phyloP scores from a whole-genome alignment of 2,888 invertebrate species.

The Cheiracanthium punctorium region DNA sequence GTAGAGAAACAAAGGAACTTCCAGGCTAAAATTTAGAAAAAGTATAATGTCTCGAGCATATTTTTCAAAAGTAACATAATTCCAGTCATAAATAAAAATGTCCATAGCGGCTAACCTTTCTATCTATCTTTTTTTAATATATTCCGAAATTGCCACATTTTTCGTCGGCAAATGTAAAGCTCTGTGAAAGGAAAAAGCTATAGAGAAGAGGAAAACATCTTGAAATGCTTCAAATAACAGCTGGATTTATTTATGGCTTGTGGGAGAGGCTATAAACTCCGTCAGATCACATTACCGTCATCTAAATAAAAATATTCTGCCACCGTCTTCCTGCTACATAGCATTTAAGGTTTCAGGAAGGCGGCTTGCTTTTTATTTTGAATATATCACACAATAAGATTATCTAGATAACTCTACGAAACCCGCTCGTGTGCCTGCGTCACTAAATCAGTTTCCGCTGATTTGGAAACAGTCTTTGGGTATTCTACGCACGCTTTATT shows the following conservation, averaged over 20 bases:
- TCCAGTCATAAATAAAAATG: slow-evolving; percentile 51
- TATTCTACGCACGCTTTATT: slow-evolving; percentile 47
- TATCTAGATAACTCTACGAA: slow-evolving; percentile 30
- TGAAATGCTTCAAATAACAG: slow-evolving; percentile 62
- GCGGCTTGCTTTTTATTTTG: slow-evolving; percentile 48
- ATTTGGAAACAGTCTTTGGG: slow-evolving; percentile 33
- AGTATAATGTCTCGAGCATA: slow-evolving; percentile 32
- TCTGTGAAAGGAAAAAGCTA: slow-evolving; percentile 22
- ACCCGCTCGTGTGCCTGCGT: neutral
- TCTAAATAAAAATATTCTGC: slow-evolving; percentile 45
- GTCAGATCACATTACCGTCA: slow-evolving; percentile 60
- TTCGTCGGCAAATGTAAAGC: slow-evolving; percentile 36
- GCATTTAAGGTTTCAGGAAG: slow-evolving; percentile 38
- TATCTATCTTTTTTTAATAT: slow-evolving; percentile 62
- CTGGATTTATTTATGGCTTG: slow-evolving; percentile 64
- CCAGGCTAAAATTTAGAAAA: slow-evolving; percentile 25
- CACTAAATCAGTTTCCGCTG: slow-evolving; percentile 51
- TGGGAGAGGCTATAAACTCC: slow-evolving; percentile 60
- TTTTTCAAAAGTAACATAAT: slow-evolving; percentile 46
- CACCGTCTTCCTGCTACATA: slow-evolving; percentile 33
- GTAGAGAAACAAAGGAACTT: too few relatives aligned
- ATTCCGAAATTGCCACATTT: slow-evolving; percentile 62
- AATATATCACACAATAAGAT: slow-evolving; percentile 47
- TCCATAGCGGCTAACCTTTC: slow-evolving; percentile 52
- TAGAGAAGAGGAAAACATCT: slow-evolving; percentile 44